A percentile compares a stretch with the other conserved stretches of the same genome.
Evolutionary conservation across 2,797 vertebrate species (phyloP).

Genomic region (Sebastes itinus): DNA sequence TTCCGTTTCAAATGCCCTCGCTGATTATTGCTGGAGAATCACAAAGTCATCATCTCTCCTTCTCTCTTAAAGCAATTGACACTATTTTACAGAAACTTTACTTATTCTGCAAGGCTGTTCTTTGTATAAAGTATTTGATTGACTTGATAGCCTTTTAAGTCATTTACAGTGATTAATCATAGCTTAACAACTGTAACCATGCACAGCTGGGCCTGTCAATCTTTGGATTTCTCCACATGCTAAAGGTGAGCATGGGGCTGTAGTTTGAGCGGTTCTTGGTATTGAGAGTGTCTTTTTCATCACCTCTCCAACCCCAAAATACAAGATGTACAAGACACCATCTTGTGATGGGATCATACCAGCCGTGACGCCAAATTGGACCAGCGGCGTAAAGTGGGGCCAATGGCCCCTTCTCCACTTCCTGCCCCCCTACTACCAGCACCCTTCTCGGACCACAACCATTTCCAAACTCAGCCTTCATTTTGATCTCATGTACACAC

Average conservation of each 20-base stretch:
- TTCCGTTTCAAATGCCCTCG: slow-evolving; percentile 31
- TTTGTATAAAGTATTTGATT: background rate
- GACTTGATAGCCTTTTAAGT: background rate
- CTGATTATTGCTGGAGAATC: slow-evolving; percentile 32
- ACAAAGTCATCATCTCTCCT: background rate
- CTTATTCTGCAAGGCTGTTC: background rate
- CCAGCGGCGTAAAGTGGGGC: background rate
- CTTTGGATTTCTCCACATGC: background rate
- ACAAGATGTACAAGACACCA: background rate
- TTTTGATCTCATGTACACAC: no score
- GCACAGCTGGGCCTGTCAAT: background rate
- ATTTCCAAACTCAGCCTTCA: background rate
- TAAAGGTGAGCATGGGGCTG: background rate
- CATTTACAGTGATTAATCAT: slow-evolving; percentile 4
- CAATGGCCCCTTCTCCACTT: background rate
- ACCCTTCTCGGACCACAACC: background rate
- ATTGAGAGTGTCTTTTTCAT: background rate
- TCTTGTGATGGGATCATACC: background rate
- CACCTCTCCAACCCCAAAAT: background rate
- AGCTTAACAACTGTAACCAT: background rate
- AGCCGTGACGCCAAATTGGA: background rate
- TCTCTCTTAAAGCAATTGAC: background rate
- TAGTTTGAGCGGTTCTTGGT: background rate
- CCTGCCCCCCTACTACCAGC: background rate
- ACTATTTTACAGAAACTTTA: slow-evolving; percentile 16